These are phyloP conservation scores for Cataglyphis livida DNA, from an alignment of 2,888 invertebrate species.

Conservation along the genomic window DNA sequence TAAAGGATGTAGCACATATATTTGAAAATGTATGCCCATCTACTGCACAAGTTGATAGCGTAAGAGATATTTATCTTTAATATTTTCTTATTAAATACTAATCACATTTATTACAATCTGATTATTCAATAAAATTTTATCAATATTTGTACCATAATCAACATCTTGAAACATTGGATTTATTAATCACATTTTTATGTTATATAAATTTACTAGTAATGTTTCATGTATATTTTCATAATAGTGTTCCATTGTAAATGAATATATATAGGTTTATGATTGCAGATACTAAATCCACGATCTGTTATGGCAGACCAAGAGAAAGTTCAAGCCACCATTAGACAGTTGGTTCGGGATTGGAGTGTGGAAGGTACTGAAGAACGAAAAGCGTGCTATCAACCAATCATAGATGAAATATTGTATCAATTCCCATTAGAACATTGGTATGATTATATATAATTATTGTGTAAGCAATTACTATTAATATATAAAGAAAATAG, in stretches of 20 bases:
- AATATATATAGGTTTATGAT: conserved; percentile 79
- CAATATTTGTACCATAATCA: background rate
- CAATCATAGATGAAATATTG: conserved; percentile 94
- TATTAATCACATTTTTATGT: background rate
- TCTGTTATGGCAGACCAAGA: conserved; percentile 87
- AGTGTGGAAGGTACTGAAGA: conserved; percentile 94
- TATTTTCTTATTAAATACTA: background rate
- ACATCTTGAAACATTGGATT: conserved; percentile 15
- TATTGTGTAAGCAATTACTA: background rate
- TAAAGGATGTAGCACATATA: conserved; percentile 93
- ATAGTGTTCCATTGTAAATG: conserved; percentile 74
- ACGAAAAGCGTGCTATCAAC: conserved; percentile 94
- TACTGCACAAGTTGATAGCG: conserved; percentile 81
- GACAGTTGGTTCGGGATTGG: conserved; percentile 99
- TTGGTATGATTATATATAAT: conserved; percentile 81
- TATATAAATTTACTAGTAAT: background rate
- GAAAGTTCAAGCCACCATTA: conserved; percentile 96
- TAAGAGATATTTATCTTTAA: conserved; percentile 76
- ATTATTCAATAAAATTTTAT: background rate
- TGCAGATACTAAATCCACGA: conserved; percentile 81
- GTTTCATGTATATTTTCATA: conserved; percentile 37
- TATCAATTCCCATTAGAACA: conserved; percentile 90
- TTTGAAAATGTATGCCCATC: conserved; percentile 91
- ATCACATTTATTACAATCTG: background rate
- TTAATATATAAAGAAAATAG: background rate